phyloP scores from a whole-genome alignment of 1,140 invertebrate species.

The Cheumatopsyche charites region DNA sequence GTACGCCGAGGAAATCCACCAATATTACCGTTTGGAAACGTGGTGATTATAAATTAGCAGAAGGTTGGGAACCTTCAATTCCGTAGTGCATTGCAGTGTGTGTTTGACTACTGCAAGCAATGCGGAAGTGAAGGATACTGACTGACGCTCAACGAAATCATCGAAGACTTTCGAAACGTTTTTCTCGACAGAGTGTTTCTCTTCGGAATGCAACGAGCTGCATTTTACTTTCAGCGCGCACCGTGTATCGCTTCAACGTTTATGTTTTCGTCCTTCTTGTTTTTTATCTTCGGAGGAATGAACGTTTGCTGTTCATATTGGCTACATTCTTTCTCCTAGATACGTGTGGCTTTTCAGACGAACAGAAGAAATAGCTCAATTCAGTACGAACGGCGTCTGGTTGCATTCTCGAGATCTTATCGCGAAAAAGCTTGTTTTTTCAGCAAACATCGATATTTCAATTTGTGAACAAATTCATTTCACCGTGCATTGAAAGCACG shows the following conservation, averaged over 20 bases:
- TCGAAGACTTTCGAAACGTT: too few species aligned
- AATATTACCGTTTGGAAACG: too few species aligned
- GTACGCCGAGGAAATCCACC: too few species aligned
- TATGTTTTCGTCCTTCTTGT: not conserved
- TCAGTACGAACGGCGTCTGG: not conserved
- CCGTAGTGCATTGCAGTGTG: conserved; percentile 94
- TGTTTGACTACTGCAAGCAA: conserved; percentile 80
- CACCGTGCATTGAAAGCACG: too few species aligned
- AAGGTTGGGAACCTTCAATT: conserved; percentile 72
- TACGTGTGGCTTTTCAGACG: too few species aligned
- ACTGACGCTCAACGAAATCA: conserved; percentile 50
- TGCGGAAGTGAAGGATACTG: conserved; percentile 82
- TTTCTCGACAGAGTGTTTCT: too few species aligned
- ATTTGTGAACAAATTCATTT: too few species aligned
- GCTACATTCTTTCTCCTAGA: not conserved
- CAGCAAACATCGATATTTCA: too few species aligned
- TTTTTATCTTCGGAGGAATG: not conserved
- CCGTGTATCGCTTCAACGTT: not conserved
- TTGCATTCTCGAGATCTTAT: conserved; percentile 7
- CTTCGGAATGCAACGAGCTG: too few species aligned
- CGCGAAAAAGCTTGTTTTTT: not conserved
- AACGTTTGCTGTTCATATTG: conserved; percentile 1
- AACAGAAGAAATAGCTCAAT: conserved; percentile 1
- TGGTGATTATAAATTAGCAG: too few species aligned
- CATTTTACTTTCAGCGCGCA: too few species aligned